Percentiles rank a stretch among this genome's conserved stretches.
phyloP scores from a whole-genome alignment of 2,113 vertebrate genomes.

The Ahaetulla prasina region DNA sequence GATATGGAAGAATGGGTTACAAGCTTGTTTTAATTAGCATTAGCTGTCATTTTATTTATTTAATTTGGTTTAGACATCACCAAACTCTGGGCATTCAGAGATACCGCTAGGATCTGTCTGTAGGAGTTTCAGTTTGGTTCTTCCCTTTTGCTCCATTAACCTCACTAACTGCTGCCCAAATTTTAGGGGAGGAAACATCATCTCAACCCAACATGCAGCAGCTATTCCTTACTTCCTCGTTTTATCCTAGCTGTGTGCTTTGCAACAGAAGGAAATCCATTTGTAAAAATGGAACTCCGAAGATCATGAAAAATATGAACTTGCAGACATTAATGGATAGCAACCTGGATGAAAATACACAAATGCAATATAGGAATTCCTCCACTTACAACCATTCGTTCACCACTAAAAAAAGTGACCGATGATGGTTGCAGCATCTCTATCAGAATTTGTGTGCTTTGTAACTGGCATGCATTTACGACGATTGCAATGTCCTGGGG shows the following conservation, averaged over 20 bases:
- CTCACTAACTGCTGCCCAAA: background rate
- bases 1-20: background rate
- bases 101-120: background rate
- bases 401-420: background rate
- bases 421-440: background rate
- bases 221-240: background rate
- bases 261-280: background rate
- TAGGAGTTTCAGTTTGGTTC: background rate
- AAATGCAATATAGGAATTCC: background rate
- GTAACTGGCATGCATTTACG: background rate
- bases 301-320: background rate
- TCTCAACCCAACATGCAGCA: background rate
- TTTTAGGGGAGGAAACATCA: background rate
- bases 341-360: background rate
- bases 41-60: background rate
- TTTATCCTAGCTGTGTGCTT: background rate
- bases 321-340: background rate
- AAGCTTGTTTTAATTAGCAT: background rate
- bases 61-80: background rate
- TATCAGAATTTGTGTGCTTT: too few relatives aligned
- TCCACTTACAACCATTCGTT: background rate
- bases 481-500: background rate
- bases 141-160: background rate
- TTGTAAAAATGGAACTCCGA: background rate
- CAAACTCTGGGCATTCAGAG: background rate